These are phyloP conservation scores for Anodontia alba DNA, from an alignment of 2,888 invertebrate genomes.

Conservation along the genomic window DNA sequence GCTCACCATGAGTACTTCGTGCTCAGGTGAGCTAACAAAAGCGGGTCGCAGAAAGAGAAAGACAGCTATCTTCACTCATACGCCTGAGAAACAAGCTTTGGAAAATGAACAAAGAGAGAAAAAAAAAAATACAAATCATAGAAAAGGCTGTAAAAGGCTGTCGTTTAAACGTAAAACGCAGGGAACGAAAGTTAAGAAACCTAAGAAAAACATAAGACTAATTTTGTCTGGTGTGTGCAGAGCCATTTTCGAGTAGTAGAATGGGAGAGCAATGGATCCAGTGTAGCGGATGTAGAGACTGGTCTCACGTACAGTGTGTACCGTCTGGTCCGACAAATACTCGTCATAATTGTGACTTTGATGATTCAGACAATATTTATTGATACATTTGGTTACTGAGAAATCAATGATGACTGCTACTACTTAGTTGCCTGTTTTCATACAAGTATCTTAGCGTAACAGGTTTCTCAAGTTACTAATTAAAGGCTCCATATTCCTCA, in stretches of 20 bases:
- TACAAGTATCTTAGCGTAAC: too few relatives aligned
- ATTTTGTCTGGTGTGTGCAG: neutral
- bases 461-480: too few relatives aligned
- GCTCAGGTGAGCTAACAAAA: too few relatives aligned
- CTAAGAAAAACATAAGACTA: neutral
- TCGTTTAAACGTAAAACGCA: neutral
- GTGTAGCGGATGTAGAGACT: neutral
- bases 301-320: neutral
- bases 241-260: neutral
- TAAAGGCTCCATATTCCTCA: too few relatives aligned
- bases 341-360: neutral
- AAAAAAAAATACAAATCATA: neutral
- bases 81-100: constrained; percentile 2
- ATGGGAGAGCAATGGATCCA: neutral
- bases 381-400: too few relatives aligned
- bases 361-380: neutral
- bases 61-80: too few relatives aligned
- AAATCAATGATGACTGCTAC: too few relatives aligned
- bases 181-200: neutral
- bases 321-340: neutral
- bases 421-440: too few relatives aligned
- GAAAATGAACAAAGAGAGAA: neutral
- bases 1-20: too few relatives aligned
- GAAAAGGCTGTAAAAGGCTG: neutral
- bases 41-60: neutral